Evolutionary conservation across 2,888 invertebrate genomes (phyloP), one percentile per base, ranked within the genome.

Genomic region (Esperia sulphurella): DNA sequence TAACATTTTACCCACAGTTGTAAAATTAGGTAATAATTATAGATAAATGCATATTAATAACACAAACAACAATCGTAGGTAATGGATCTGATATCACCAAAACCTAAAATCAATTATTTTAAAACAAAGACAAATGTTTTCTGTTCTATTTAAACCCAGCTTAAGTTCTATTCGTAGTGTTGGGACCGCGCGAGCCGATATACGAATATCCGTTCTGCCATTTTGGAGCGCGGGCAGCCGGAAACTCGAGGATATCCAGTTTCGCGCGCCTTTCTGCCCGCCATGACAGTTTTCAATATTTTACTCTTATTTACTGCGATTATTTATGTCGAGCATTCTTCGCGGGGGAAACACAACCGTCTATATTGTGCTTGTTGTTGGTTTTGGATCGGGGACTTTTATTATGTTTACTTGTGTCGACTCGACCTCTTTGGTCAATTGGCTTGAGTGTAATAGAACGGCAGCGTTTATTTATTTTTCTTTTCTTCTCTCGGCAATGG

Each of bases 231-330:
- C 78, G 75, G 71, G 77, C 80, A 75, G 71, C 84, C 88, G 89
- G 89, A 89, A 84, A 81, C 83, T 75, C 75, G 69, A 77, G 86
- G 85, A 86, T 83, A 87, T 87, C 83, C 86, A 83, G 81, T 83
- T 83, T 78, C 84, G 78, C 82, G 78, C 80, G 79, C 81, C 77
- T 83, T 83, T 84, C 82, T 83, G 67, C 75, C 76, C 79, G 78
- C 82, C 78, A 76, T 84, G 89, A 88, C 89, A 85, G 69, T 89
- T 87, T 85, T 79, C 89, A 83, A 89, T 89, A 89, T 88, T 87
- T 88, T 83, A 85, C 83, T 82, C 81, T 88, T 89, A 89, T 89
- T 89, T 88, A 89, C 83, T 74, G 85, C 77, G 66, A 82, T 89
- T 88, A 88, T 88, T 87, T 88, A 86, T 89, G 83, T 77, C 70